These are phyloP conservation scores for Folsomia manolachei DNA, from an alignment of 2,888 invertebrate species.

Conservation along the genomic window DNA sequence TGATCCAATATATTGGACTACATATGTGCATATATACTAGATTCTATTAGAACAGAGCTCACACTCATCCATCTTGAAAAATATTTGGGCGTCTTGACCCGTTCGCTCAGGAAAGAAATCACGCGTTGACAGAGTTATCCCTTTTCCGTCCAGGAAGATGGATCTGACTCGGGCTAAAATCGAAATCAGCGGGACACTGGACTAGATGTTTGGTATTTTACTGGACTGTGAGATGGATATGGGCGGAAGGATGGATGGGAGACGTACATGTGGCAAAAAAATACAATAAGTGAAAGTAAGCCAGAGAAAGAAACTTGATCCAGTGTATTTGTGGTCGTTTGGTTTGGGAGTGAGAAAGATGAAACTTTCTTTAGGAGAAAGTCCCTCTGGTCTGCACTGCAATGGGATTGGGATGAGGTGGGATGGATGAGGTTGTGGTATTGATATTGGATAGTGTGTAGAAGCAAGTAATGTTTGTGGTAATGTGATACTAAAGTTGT, in stretches of 20 bases:
- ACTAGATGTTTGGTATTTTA: no score
- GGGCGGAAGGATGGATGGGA: background rate
- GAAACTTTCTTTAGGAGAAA: background rate
- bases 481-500: background rate
- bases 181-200: background rate
- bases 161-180: background rate
- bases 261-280: background rate
- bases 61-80: slow-evolving; percentile 5
- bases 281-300: background rate
- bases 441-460: background rate
- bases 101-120: background rate
- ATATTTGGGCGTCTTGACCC: background rate
- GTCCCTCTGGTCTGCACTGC: background rate
- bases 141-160: background rate
- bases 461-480: no score
- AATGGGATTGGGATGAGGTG: background rate
- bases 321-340: background rate
- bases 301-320: background rate
- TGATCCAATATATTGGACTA: no score
- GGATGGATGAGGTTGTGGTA: background rate
- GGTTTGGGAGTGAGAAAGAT: background rate
- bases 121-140: background rate
- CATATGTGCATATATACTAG: slow-evolving; percentile 15
- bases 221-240: background rate
- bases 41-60: slow-evolving; percentile 10